Base-by-base conservation (phyloP, 2,113 vertebrate genomes). In the Phaethon lepturus region DNA sequence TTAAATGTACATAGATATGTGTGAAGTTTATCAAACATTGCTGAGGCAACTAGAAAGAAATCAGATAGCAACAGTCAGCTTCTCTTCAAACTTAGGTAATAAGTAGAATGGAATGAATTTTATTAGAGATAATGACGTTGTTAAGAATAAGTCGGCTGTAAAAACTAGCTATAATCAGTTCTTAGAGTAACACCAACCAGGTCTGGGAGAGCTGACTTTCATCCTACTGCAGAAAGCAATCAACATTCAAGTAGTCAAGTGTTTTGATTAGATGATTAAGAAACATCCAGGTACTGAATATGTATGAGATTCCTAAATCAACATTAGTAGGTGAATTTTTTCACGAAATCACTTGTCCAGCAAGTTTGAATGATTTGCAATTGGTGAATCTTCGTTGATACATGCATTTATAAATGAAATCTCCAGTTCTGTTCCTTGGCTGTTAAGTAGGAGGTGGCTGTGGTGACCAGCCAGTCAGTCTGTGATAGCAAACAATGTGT, bases 261-360 rank as follows among this genome's bases (percentile, higher is more conserved):
- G 59, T 91, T 97, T 97, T 97, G 97, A 97, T 98, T 96, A 97
- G 97, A 77, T 98, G 97, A 98, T 98, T 97, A 95, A 92, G 85
- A 88, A 63, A 60, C 88, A 96, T 83, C 75, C 71, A 82, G 67
- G n/a, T 92, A 9, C 49, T 98, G 96, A 97, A 98, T 98, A 98
- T 98, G 96, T 85, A 98, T 98, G 95, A 91, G 40, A 9, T 50
- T 93, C 23, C 86, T 81, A 93, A 95, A 97, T 94, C 84, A 84
- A 6, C 68, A 44, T 88, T 93, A 83, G 74, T 22, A 26, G 10
- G 11, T 55, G 45, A 71, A 4, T 75, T 88, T 81, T 97, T 95
- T 93, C 53, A 12, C 68, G 40, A 87, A 96, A 62, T 84, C 67
- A 45, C 83, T 94, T 98, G 98, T 97, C 97, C 98, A 88, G 95